Conservation (phyloP, 2,888 invertebrate genomes). For the Gryllus longicercus region DNA sequence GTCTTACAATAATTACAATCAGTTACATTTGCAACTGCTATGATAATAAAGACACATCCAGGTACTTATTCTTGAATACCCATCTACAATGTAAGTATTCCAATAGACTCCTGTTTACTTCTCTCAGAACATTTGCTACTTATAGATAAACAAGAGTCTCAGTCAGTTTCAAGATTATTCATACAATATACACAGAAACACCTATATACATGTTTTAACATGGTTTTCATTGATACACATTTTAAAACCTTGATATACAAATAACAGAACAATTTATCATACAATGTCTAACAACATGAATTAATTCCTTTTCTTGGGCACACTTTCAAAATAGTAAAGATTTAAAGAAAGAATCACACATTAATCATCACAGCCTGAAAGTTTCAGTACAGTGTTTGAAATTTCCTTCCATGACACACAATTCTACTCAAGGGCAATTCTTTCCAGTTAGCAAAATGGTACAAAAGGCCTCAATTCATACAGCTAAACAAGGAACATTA, state of each 20-base stretch:
- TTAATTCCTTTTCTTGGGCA: background rate
- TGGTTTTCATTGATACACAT: background rate
- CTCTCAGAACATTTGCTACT: background rate
- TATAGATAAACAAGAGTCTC: background rate
- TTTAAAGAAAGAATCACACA: background rate
- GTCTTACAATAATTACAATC: background rate
- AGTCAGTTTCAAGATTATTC: background rate
- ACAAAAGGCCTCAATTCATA: background rate
- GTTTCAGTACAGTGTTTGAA: background rate
- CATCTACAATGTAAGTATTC: background rate
- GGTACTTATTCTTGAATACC: slow-evolving; percentile 17
- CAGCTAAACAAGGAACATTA: no score
- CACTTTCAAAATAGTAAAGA: background rate
- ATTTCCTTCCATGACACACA: background rate
- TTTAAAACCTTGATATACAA: background rate
- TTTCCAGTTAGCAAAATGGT: background rate
- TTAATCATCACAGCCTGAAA: background rate
- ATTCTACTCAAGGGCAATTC: background rate
- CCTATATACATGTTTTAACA: background rate
- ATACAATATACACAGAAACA: background rate
- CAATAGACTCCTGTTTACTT: background rate
- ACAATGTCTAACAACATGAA: background rate
- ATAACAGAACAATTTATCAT: background rate
- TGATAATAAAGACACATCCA: background rate
- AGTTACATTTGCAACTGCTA: background rate